Base-by-base conservation (phyloP, 1,140 invertebrate species). In the Sminthurides bifidus region DNA sequence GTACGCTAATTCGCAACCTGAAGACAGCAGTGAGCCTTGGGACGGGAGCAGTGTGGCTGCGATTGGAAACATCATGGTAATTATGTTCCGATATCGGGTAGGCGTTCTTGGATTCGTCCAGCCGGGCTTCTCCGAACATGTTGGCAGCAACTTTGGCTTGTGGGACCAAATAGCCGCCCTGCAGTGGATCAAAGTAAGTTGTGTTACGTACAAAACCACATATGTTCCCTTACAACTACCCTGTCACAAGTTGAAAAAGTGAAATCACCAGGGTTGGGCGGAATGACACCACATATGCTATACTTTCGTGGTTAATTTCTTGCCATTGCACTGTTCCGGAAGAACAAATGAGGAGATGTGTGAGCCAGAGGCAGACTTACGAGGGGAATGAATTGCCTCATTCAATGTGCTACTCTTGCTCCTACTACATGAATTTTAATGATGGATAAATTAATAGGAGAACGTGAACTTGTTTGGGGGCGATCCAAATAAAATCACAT, bases 61-160 rank as follows among this genome's bases (percentile, higher is more conserved):
- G 3, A 64, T 64, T 23, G 63, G 63, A 31, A 60, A 64, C 50
- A 51, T 64, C 8, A 64, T 64, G 14, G 63, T 46, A 6, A 58
- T 53, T 12, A 38, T 58, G 10, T 58, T 64, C 43, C 58, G 55
- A 3, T 64, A 60, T 43, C 58, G 61, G 8, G 53, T 58, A 15
- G 62, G 62, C 27, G 62, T 59, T 8, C 53, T 64, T 24, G 62
- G 62, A 2, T 64, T 64, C 49, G 21, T 64, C 2, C 49, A 55
- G 21, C 59, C 63, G 14, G 56, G 56, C 8, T 59, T 52, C 29
- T 49, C 45, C 1, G 56, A 61, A 5, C 59, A 64, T 29, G 38
- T 54, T 21, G 10, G 63, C 40, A 61, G 50, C 37, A 64, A 64
- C 44, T 64, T 61, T 52, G 63, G 63, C 6, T 56, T 64, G 29